Conservation (phyloP, 2,797 vertebrate species). For the Dallia pectoralis region DNA sequence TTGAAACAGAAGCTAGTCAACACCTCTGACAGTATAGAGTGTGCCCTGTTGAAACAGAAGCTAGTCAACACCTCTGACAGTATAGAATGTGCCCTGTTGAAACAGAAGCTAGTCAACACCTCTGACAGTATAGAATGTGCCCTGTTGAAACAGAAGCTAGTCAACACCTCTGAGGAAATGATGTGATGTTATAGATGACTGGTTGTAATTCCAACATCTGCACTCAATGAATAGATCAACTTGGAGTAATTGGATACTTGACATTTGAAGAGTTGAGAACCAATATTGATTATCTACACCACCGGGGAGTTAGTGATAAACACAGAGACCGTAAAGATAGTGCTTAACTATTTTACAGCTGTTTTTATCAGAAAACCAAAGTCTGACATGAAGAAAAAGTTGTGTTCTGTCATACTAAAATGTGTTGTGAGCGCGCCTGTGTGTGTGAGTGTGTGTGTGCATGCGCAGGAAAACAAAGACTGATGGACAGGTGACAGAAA, state of each 20-base stretch:
- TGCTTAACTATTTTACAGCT: too few relatives aligned
- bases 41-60: too few relatives aligned
- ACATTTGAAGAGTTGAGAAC: not conserved
- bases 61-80: too few relatives aligned
- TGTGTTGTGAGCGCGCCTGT: too few relatives aligned
- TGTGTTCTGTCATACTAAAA: too few relatives aligned
- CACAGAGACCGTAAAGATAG: not conserved
- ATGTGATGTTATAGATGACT: not conserved
- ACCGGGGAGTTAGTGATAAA: not conserved
- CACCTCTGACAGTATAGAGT: too few relatives aligned
- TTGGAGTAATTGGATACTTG: not conserved
- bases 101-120: too few relatives aligned
- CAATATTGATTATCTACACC: not conserved
- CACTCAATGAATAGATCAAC: slow-evolving; percentile 2
- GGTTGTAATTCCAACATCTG: not conserved
- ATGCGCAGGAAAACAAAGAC: not conserved
- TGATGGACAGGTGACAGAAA: not conserved
- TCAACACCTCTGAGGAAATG: not conserved
- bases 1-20: too few relatives aligned
- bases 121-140: not conserved
- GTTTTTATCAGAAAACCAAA: too few relatives aligned
- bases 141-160: not conserved
- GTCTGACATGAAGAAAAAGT: too few relatives aligned
- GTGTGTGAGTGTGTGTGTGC: too few relatives aligned
- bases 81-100: too few relatives aligned